Evolutionary conservation across 2,113 vertebrate genomes (phyloP).

Genomic region (Notarius lentiginosus): DNA sequence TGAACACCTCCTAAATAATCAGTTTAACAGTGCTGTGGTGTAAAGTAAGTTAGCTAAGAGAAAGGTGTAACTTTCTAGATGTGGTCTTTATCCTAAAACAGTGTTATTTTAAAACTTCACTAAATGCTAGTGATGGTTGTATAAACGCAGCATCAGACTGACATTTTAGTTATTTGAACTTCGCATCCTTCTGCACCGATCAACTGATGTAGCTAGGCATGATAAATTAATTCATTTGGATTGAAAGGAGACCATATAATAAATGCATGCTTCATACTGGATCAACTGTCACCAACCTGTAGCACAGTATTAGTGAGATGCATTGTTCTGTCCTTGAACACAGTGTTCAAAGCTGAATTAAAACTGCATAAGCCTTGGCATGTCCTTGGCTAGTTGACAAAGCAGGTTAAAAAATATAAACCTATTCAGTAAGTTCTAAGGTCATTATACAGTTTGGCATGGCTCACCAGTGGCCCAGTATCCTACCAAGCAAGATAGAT

Average conservation of each 20-base stretch:
- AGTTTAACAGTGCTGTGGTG: neutral
- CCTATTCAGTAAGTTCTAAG: neutral
- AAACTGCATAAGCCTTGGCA: neutral
- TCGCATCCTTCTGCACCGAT: neutral
- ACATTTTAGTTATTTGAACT: slow-evolving; percentile 8
- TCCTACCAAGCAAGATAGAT: neutral
- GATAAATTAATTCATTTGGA: neutral
- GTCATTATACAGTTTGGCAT: neutral
- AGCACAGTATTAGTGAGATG: neutral
- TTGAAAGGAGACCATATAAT: slow-evolving; percentile 5
- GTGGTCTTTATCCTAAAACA: neutral
- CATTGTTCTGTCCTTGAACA: neutral
- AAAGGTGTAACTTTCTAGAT: neutral
- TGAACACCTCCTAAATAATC: neutral
- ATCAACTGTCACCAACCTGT: neutral
- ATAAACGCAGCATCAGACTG: neutral
- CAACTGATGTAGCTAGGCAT: neutral
- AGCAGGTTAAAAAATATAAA: neutral
- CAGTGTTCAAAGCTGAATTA: neutral
- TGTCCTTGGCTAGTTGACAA: neutral
- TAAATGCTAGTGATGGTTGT: neutral
- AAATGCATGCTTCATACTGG: neutral
- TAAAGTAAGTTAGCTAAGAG: neutral
- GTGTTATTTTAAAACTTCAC: neutral
- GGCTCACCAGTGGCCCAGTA: neutral